Base-by-base conservation (phyloP, 1,140 invertebrate genomes). In the Cydia fagiglandana region DNA sequence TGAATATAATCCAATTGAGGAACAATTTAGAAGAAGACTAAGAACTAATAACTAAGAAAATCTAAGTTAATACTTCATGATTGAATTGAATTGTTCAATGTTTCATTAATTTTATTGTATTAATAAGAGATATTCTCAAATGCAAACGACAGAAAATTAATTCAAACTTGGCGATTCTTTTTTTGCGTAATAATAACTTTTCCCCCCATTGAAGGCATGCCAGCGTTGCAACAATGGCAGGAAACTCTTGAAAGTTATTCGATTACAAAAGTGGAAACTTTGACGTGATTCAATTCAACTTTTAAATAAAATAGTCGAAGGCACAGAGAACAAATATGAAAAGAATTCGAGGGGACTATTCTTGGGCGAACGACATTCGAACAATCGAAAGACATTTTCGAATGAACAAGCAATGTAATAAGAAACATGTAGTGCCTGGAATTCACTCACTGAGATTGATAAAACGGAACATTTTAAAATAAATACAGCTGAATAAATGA, bases 221-320 rank as follows among this genome's bases (percentile, higher is more conserved):
- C 28, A 13, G 64, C 38, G 15, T 68, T 70, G 66, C 66, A 70
- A 45, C 66, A 70, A 70, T 41, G 66, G n/a, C 66, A 70, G 66
- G 34, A 41, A 70, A 70, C 20, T 70, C 38, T 70, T 41, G 66
- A 70, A 70, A 70, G 30, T 70, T 70, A 70, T 70, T 70, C 66
- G 34, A 70, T 70, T 70, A 70, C 66, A 45, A 70, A 70, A 70
- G n/a, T 70, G 66, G 38, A 20, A 70, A 70, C 66, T 70, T 70
- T 70, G 66, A 70, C 66, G 66, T 34, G 66, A 17, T 70, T 70
- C 66, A 38, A 70, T 70, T 70, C 66, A 70, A 70, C 66, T 70
- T 70, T 70, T 38, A 70, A 70, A 70, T 34, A 70, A 70, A 70
- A 70, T 70, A 70, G 38, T 70, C 38, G 64, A 68, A 68, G 56